phyloP scores from a whole-genome alignment of 2,113 vertebrate species.

The Sceloporus tristichus region DNA sequence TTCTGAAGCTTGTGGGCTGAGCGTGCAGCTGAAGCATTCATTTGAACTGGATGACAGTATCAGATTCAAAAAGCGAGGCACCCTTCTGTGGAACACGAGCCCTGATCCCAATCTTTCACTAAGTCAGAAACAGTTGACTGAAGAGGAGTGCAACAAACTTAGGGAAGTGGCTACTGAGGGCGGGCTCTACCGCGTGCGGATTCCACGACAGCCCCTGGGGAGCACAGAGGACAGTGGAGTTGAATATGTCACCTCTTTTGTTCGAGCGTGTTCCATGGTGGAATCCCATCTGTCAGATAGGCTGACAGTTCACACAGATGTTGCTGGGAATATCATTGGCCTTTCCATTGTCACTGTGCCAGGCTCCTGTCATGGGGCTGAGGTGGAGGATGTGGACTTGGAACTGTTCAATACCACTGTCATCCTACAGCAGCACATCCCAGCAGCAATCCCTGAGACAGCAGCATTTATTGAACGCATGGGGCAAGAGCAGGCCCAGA shows the following conservation, averaged over 20 bases:
- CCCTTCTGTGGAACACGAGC: slow-evolving; percentile 80
- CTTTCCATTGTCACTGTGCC: slow-evolving; percentile 89
- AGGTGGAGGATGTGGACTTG: slow-evolving; percentile 91
- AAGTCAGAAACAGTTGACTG: slow-evolving; percentile 83
- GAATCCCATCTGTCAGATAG: slow-evolving; percentile 92
- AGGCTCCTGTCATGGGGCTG: slow-evolving; percentile 84
- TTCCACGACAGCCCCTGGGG: slow-evolving; percentile 81
- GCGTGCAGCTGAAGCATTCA: slow-evolving; percentile 88
- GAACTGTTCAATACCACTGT: slow-evolving; percentile 91
- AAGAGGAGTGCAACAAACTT: slow-evolving; percentile 86
- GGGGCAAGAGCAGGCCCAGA: slow-evolving; percentile 90
- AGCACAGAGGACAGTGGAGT: slow-evolving; percentile 72
- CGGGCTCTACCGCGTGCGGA: slow-evolving; percentile 87
- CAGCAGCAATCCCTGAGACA: slow-evolving; percentile 85
- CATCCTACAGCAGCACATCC: slow-evolving; percentile 80
- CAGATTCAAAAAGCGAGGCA: slow-evolving; percentile 82
- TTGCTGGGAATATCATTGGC: slow-evolving; percentile 86
- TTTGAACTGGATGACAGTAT: slow-evolving; percentile 88
- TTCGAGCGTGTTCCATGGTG: slow-evolving; percentile 90
- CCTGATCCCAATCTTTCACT: slow-evolving; percentile 80
- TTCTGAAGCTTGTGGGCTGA: slow-evolving; percentile 79
- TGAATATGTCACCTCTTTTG: slow-evolving; percentile 87
- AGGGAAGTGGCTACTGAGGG: slow-evolving; percentile 89
- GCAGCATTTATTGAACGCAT: slow-evolving; percentile 87
- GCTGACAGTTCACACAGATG: slow-evolving; percentile 87